Evolutionary conservation across 2,888 invertebrate species (phyloP).

Genomic region (Rhimphoctona megacephalus): DNA sequence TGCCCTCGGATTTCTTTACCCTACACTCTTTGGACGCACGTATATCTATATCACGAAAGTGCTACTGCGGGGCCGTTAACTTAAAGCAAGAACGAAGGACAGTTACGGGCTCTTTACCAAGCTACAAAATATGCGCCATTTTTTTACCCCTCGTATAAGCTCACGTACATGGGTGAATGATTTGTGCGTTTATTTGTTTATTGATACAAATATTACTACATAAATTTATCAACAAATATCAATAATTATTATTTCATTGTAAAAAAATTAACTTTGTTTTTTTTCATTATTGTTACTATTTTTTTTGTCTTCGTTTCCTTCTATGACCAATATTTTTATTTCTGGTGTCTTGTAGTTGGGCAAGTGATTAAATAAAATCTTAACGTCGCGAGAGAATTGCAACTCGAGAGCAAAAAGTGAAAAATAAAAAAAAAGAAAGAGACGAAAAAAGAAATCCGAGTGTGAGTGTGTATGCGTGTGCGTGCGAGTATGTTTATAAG

Average conservation of each 20-base stretch:
- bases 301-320: background rate
- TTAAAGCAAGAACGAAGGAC: conserved; percentile 81
- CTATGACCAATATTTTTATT: conserved; percentile 13
- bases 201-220: background rate
- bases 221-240: background rate
- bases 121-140: conserved; percentile 70
- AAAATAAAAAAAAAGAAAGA: conserved; percentile 11
- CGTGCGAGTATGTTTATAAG: conserved; percentile 25
- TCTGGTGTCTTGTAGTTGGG: conserved; percentile 14
- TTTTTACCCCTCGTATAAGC: conserved; percentile 70
- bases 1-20: conserved; percentile 56
- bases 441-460: conserved; percentile 2
- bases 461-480: conserved; percentile 41
- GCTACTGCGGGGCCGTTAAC: conserved; percentile 75
- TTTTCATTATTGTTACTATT: background rate
- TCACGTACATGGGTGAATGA: background rate
- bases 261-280: background rate
- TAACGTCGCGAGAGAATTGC: conserved; percentile 47
- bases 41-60: conserved; percentile 34
- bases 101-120: conserved; percentile 74
- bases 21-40: background rate
- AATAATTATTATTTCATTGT: background rate
- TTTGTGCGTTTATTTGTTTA: background rate
- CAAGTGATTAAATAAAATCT: conserved; percentile 59
- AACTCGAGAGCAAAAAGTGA: conserved; percentile 4